Percentiles rank a stretch among this genome's conserved stretches.
These are phyloP conservation scores for Papilio polyxenes DNA, from an alignment of 1,140 invertebrate species.

Conservation along the genomic window DNA sequence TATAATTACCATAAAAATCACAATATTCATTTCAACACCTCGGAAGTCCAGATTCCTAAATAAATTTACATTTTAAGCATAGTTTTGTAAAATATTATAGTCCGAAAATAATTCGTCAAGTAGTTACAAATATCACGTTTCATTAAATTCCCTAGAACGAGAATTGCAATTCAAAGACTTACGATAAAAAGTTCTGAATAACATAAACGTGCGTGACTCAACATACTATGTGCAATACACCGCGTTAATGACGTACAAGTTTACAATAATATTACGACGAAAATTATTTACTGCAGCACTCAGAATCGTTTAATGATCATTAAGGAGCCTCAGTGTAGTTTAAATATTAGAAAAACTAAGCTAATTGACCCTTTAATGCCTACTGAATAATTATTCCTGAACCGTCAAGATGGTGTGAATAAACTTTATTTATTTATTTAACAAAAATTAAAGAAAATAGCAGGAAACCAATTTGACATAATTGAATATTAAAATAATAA, in stretches of 20 bases:
- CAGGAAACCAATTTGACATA: background rate
- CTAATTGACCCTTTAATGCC: too few species aligned
- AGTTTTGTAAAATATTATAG: background rate
- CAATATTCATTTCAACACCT: background rate
- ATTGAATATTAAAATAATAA: slow-evolving; percentile 13
- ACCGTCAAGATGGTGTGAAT: background rate
- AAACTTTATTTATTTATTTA: background rate
- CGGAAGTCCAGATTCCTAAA: background rate
- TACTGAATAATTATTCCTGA: background rate
- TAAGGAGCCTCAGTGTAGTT: background rate
- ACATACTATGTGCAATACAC: background rate
- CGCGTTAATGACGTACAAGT: background rate
- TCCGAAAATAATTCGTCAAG: background rate
- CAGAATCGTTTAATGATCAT: background rate
- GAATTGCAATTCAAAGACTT: slow-evolving; percentile 3
- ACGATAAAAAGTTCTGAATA: slow-evolving; percentile 20
- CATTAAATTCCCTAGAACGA: background rate
- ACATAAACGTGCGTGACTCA: slow-evolving; percentile 16
- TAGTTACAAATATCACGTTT: background rate
- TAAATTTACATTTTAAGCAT: background rate
- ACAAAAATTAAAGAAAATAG: background rate
- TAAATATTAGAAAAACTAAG: background rate
- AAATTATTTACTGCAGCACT: background rate
- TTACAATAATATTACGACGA: background rate
- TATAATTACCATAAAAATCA: slow-evolving; percentile 18